phyloP scores from a whole-genome alignment of 2,797 vertebrate genomes.

The Mionectes olivaceus region DNA sequence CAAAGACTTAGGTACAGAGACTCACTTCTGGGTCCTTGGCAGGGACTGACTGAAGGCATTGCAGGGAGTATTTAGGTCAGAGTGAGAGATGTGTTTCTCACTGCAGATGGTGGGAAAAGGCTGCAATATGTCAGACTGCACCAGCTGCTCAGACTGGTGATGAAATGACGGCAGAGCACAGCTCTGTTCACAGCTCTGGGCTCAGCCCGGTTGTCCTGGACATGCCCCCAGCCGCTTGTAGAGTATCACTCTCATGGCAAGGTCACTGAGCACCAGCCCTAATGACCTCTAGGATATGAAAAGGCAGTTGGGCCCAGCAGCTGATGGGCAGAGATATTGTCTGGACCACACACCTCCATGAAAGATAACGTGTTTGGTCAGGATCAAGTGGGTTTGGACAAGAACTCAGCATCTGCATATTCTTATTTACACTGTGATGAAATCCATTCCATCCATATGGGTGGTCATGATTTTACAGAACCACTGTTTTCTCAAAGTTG shows the following conservation, averaged over 20 bases:
- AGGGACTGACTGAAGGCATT: neutral
- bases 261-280: neutral
- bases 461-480: neutral
- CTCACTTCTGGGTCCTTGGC: neutral
- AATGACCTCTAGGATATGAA: neutral
- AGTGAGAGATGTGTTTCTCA: neutral
- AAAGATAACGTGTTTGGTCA: neutral
- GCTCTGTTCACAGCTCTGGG: neutral
- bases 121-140: neutral
- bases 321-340: neutral
- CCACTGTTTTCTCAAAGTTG: neutral
- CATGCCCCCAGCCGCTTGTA: too few relatives aligned
- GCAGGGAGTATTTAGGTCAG: neutral
- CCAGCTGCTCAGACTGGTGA: neutral
- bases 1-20: neutral
- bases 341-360: neutral
- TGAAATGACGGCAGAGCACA: neutral
- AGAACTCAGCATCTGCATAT: neutral
- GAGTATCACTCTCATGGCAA: neutral
- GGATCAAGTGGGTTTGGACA: neutral
- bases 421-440: neutral
- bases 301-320: neutral
- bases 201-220: neutral
- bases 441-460: neutral
- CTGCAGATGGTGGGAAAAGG: conserved; percentile 6